Conservation (phyloP, 53 echinoderm and acorn worm species). For the Holothuria leucospilota region DNA sequence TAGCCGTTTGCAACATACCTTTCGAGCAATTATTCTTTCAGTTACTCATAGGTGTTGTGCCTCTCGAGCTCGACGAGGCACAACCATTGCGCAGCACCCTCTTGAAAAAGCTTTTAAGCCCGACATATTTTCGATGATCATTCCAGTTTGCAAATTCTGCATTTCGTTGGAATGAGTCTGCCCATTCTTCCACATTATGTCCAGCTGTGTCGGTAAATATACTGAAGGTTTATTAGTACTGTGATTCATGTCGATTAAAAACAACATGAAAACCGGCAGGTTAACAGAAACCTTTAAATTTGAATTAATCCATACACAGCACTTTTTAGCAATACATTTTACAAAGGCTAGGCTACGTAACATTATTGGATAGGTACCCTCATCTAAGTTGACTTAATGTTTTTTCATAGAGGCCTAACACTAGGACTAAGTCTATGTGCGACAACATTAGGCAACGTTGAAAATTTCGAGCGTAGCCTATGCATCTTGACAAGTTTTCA, state of each 20-base stretch:
- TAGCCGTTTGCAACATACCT: conserved; percentile 36
- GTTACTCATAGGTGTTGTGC: conserved; percentile 19
- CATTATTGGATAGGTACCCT: too few species aligned
- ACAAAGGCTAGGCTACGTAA: too few species aligned
- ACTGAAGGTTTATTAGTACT: not conserved
- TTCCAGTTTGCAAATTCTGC: conserved; percentile 41
- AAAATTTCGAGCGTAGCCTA: too few species aligned
- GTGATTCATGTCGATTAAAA: not conserved
- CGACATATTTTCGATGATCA: conserved; percentile 22
- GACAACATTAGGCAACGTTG: too few species aligned
- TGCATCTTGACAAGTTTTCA: too few species aligned
- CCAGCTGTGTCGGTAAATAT: not conserved
- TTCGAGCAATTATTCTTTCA: conserved; percentile 15
- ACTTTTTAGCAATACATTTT: too few species aligned
- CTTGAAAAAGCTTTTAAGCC: conserved; percentile 22
- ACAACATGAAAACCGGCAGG: not conserved
- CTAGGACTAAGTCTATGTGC: too few species aligned
- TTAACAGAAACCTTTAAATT: not conserved
- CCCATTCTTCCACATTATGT: conserved; percentile 32
- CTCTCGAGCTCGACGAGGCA: not conserved
- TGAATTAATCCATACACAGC: too few species aligned
- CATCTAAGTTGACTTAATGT: too few species aligned
- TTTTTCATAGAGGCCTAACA: too few species aligned
- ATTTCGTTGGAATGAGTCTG: conserved; percentile 18
- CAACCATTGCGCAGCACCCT: conserved; percentile 39